Conservation (phyloP, 2,113 vertebrate genomes). For the Bettongia penicillata region DNA sequence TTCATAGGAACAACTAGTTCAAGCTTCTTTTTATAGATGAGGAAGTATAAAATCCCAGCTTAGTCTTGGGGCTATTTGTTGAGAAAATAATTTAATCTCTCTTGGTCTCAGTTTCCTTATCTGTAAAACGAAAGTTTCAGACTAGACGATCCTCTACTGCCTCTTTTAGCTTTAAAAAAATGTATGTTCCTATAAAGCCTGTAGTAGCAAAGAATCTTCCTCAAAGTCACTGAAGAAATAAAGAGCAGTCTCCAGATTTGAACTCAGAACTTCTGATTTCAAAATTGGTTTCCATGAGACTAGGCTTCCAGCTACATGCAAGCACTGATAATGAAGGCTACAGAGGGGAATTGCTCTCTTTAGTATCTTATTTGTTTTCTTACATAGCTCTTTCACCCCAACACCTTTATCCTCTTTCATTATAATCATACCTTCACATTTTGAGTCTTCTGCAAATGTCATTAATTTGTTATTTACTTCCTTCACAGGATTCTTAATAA, state of each 20-base stretch:
- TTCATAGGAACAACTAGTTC: background rate
- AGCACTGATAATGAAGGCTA: background rate
- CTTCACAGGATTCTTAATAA: background rate
- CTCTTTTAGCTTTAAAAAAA: background rate
- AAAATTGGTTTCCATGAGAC: background rate
- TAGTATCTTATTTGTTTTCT: background rate
- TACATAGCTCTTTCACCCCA: background rate
- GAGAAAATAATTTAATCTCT: background rate
- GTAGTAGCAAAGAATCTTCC: background rate
- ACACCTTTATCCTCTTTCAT: background rate
- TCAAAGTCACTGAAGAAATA: background rate
- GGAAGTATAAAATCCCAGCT: background rate
- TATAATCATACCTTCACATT: background rate
- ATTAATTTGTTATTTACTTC: background rate
- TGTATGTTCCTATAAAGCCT: background rate
- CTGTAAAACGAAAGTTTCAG: background rate
- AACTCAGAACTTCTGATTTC: background rate
- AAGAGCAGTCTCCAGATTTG: background rate
- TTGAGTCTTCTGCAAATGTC: background rate
- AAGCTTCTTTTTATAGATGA: background rate
- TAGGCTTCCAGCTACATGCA: background rate
- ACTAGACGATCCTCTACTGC: background rate
- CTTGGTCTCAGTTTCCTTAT: background rate
- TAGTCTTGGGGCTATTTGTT: background rate
- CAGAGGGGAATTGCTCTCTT: background rate